Percentiles rank a stretch among this genome's conserved stretches.
phyloP scores from a whole-genome alignment of 2,888 invertebrate genomes.

The Clistopyga incitator region DNA sequence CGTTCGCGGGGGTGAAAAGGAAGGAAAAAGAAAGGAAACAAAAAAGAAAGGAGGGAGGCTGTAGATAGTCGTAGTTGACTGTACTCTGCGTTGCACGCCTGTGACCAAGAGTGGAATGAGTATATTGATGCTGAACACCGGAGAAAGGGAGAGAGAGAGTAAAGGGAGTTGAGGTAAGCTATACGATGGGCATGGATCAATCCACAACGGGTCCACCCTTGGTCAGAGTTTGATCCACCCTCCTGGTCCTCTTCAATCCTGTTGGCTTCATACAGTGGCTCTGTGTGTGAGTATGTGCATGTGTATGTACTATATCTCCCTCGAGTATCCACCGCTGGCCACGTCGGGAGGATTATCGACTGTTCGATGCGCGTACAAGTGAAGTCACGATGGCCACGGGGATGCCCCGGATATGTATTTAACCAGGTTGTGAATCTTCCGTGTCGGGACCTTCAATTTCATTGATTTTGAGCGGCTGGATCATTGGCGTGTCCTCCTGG shows the following conservation, averaged over 20 bases:
- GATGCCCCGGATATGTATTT: slow-evolving; percentile 40
- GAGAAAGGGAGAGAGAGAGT: slow-evolving; percentile 38
- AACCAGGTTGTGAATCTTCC: slow-evolving; percentile 2
- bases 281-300: slow-evolving; percentile 12
- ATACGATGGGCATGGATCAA: slow-evolving; percentile 80
- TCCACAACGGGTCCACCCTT: slow-evolving; percentile 73
- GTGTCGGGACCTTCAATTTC: slow-evolving; percentile 3
- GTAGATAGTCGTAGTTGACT: slow-evolving; percentile 37
- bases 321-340: slow-evolving; percentile 60
- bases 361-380: slow-evolving; percentile 56
- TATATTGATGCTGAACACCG: slow-evolving; percentile 18
- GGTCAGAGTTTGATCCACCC: slow-evolving; percentile 71
- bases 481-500: neutral
- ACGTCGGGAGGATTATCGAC: slow-evolving; percentile 76
- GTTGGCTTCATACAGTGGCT: slow-evolving; percentile 27
- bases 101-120: slow-evolving; percentile 2
- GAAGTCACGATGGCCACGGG: slow-evolving; percentile 31
- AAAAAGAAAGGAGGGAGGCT: slow-evolving; percentile 43
- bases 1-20: slow-evolving; percentile 40
- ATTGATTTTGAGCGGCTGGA: slow-evolving; percentile 7
- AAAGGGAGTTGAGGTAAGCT: slow-evolving; percentile 65
- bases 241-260: slow-evolving; percentile 52
- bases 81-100: slow-evolving; percentile 22
- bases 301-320: slow-evolving; percentile 50
- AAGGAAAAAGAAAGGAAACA: slow-evolving; percentile 34